A percentile compares a stretch with the other conserved stretches of the same genome.
Evolutionary conservation across 2,113 vertebrate species (phyloP).

Genomic region (Setophaga coronata): DNA sequence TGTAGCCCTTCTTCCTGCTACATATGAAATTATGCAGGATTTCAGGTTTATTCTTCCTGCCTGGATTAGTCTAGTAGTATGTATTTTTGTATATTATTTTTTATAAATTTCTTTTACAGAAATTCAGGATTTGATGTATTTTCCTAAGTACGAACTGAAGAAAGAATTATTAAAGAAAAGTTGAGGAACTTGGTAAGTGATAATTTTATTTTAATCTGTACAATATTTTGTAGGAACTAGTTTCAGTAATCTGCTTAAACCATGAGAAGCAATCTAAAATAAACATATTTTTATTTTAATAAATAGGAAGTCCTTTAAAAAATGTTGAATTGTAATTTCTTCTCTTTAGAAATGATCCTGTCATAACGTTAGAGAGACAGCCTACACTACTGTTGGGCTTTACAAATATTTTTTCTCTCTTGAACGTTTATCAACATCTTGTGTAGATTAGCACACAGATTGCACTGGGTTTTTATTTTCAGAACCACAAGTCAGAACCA

Average conservation of each 20-base stretch:
- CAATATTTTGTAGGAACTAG: background rate
- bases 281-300: background rate
- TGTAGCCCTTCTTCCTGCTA: background rate
- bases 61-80: background rate
- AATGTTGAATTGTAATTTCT: background rate
- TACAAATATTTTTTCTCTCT: background rate
- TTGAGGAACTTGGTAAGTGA: background rate
- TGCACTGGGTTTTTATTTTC: background rate
- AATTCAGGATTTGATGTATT: background rate
- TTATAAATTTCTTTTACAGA: background rate
- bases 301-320: background rate
- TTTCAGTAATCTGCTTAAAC: background rate
- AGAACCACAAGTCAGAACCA: background rate
- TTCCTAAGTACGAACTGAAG: background rate
- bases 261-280: background rate
- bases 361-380: background rate
- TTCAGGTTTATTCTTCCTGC: background rate
- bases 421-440: background rate
- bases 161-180: background rate
- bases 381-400: background rate
- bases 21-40: background rate
- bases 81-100: background rate
- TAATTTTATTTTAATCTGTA: background rate
- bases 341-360: background rate
- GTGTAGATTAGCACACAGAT: background rate